Evolutionary conservation across 2,888 invertebrate genomes (phyloP), one percentile per base, ranked within the genome.

Genomic region (Protophormia terraenovae): DNA sequence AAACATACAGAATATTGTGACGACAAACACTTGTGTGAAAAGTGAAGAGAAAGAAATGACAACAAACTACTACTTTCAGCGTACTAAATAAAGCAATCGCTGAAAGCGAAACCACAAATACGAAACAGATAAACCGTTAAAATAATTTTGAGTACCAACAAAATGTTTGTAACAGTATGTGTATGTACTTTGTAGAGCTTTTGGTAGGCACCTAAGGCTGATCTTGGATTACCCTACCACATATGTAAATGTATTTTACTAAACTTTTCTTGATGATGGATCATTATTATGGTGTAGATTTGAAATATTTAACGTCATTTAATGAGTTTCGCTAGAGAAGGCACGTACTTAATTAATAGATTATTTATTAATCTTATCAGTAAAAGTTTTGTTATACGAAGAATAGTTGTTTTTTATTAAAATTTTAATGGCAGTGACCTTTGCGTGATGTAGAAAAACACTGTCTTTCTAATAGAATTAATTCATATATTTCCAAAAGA

Each of bases 301-400:
- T 22, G 0, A 19, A 62, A 10, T 22, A 6, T 67, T 67, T 29
- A 16, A 19, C 47, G 16, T 35, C 45, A 64, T 32, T 67, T 55
- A 16, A 55, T 47, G 3, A 53, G 55, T n/a, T 45, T 2, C 2
- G 0, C 41, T 22, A 2, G 10, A 6, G 53, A 73, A 60, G 73
- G 73, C 81, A 81, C 75, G 67, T 69, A 81, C 55, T 22, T 19
- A 35, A 41, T 19, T 55, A 38, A 58, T 35, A 47, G 47, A 60
- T 73, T 41, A 60, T 24, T 32, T 24, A 47, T 47, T 35, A 38
- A 22, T 67, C 47, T 75, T 75, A 81, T 75, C 73, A 67, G 53
- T 41, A 35, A 60, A 38, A 19, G 7, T 58, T 67, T 35, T 66
- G 27, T 53, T 29, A 53, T 24, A n/a, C 32, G 38, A 16, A 16